These are phyloP conservation scores for Chlorops oryzae DNA, from an alignment of 1,140 invertebrate genomes.

Conservation along the genomic window DNA sequence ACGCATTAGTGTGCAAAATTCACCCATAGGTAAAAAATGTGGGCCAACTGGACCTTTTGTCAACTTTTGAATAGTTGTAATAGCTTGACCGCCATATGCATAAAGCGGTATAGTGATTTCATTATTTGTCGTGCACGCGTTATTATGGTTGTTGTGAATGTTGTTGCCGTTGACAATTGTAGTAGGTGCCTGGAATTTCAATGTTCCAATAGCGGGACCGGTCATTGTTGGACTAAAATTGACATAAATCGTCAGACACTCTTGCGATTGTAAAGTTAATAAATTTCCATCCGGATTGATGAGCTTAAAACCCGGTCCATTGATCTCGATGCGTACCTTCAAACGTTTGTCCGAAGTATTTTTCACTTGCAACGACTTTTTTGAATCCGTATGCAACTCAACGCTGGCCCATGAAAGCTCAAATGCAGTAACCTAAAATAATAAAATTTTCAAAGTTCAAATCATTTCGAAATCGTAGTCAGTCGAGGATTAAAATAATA, in stretches of 20 bases:
- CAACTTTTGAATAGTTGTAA: conserved; percentile 29
- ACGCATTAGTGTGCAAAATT: conserved; percentile 30
- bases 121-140: conserved; percentile 15
- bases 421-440: conserved; percentile 20
- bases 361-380: conserved; percentile 41
- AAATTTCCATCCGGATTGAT: conserved; percentile 22
- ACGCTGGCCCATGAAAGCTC: conserved; percentile 43
- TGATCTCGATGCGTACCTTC: conserved; percentile 31
- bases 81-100: conserved; percentile 40
- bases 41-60: conserved; percentile 36
- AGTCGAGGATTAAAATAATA: too few species aligned
- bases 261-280: conserved; percentile 36
- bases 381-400: conserved; percentile 34
- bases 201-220: conserved; percentile 33
- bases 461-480: too few species aligned
- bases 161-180: too few species aligned
- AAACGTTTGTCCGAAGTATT: conserved; percentile 38
- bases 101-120: conserved; percentile 27
- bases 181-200: conserved; percentile 35
- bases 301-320: conserved; percentile 42
- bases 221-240: conserved; percentile 43
- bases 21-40: conserved; percentile 38
- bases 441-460: too few species aligned
- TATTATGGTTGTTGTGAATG: too few species aligned
- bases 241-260: conserved; percentile 36